Base-by-base conservation (phyloP, 2,797 vertebrate genomes). In the Phalloptychus januarius region DNA sequence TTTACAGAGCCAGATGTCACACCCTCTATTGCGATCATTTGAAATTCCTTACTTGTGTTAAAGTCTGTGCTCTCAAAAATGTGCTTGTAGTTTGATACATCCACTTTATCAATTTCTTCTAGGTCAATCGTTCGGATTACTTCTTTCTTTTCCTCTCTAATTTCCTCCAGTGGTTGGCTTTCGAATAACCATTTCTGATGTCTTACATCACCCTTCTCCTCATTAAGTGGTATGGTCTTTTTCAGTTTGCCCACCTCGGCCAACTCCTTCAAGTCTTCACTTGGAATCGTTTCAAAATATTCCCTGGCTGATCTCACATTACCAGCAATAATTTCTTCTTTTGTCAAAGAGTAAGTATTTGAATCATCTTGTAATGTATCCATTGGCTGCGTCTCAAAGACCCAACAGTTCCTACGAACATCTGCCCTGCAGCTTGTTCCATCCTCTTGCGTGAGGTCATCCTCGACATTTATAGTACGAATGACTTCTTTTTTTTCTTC, bases 181-280 rank as follows among this genome's bases (percentile, higher is more conserved):
- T 99, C 97, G 90, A 99, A 99, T 85, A 96, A 77, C 97, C 96
- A 97, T 93, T 96, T 98, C 79, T 98, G 97, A 85, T 97, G 97
- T 79, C 94, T 95, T 23, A 98, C 97, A 81, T 98, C 96, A 10
- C 97, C 97, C 76, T 88, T 97, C 86, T 98, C 97, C 87, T 97
- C 96, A 67, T 96, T 91, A 65, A 94, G 94, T 75, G 96, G 90
- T 45, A 85, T 88, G 4, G 88, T 86, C 92, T 94, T 97, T 88
- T 97, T 95, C 81, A 98, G 94, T 85, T 96, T 97, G 31, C 96
- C 97, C 76, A 97, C 93, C 79, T 97, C 96, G 56, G 93, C 83
- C 63, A 96, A 95, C 38, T 97, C 96, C 88, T 96, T 97, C 61
- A 97, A 83, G 77, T 96, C 95, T 38, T 97, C 96, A 74, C 92